A percentile compares a stretch with the other conserved stretches of the same genome.
Conservation (phyloP, 2,113 vertebrate genomes). For the Dermatemys mawii region DNA sequence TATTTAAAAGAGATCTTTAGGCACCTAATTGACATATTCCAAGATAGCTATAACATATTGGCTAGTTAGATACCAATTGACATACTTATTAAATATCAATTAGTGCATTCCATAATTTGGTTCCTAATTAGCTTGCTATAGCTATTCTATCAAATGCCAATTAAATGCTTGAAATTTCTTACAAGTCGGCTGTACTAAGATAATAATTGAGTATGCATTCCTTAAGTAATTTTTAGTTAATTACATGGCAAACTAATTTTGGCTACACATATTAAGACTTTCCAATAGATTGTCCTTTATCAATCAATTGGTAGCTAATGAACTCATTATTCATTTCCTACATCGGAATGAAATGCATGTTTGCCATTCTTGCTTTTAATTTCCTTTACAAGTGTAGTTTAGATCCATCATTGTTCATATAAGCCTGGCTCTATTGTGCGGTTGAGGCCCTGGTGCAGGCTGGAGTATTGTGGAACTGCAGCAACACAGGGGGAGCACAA, state of each 20-base stretch:
- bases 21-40: conserved; percentile 82
- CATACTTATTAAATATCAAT: conserved; percentile 87
- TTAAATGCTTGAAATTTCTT: conserved; percentile 82
- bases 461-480: not conserved
- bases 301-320: conserved; percentile 76
- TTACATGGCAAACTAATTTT: conserved; percentile 80
- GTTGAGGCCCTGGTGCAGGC: accelerated
- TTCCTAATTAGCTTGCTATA: conserved; percentile 83
- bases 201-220: conserved; percentile 79
- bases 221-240: conserved; percentile 78
- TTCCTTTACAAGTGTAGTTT: not conserved
- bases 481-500: not conserved
- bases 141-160: conserved; percentile 84
- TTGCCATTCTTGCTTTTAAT: not conserved
- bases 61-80: conserved; percentile 83
- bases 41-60: conserved; percentile 80
- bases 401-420: not conserved
- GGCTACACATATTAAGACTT: conserved; percentile 73
- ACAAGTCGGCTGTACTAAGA: conserved; percentile 71
- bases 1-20: conserved; percentile 78
- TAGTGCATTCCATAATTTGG: conserved; percentile 80
- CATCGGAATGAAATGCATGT: conserved; percentile 15
- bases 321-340: conserved; percentile 63
- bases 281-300: conserved; percentile 74
- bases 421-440: accelerated